Percentiles rank a stretch among this genome's conserved stretches.
Evolutionary conservation across 53 echinoderm and acorn worm genomes (phyloP).

Genomic region (Echinometra lucunter): DNA sequence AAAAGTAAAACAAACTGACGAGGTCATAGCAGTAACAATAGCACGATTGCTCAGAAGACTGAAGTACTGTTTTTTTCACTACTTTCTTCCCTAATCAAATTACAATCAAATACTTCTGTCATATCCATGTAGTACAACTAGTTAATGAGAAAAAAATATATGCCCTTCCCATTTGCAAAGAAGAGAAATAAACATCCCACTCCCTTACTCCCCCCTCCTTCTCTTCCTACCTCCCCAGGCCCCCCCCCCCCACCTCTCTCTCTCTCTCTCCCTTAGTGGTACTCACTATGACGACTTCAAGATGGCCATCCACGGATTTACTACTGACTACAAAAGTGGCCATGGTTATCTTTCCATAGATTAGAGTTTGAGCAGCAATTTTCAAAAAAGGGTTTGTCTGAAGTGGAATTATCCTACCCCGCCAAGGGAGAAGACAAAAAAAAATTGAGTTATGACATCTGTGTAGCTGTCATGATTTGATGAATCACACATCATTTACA

Average conservation of each 20-base stretch:
- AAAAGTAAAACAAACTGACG: no score
- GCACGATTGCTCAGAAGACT: no score
- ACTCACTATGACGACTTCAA: background rate
- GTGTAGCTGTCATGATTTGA: slow-evolving; percentile 28
- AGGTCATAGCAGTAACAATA: no score
- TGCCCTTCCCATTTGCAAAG: no score
- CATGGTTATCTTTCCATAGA: slow-evolving; percentile 10
- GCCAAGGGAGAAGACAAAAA: slow-evolving; percentile 30
- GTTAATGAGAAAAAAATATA: no score
- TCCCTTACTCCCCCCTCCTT: background rate
- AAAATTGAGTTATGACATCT: slow-evolving; percentile 55
- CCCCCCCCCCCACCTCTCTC: slow-evolving; percentile 2
- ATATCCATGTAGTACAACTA: no score
- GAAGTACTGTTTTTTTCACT: no score
- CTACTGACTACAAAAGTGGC: background rate
- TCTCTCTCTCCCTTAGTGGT: no score
- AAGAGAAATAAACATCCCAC: no score
- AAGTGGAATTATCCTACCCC: slow-evolving; percentile 23
- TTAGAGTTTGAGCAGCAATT: slow-evolving; percentile 17
- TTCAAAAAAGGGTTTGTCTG: background rate
- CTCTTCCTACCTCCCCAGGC: background rate
- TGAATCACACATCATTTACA: slow-evolving; percentile 54
- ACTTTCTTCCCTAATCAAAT: no score
- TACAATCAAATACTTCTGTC: no score
- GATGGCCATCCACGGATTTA: background rate